Base-by-base conservation (phyloP, 2,797 vertebrate genomes). In the Gouania willdenowi region DNA sequence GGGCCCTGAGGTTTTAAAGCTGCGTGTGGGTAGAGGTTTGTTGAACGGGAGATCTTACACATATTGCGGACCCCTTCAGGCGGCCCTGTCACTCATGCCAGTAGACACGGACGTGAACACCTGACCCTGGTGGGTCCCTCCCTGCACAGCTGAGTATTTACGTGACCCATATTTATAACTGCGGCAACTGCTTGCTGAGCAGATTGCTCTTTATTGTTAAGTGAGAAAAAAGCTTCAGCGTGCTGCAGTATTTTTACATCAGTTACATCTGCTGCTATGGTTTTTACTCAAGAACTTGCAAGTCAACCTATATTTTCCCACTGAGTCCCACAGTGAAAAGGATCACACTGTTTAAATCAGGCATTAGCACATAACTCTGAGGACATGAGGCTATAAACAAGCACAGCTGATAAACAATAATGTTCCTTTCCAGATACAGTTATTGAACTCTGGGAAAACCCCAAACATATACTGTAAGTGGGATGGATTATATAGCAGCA, bases 71-170 rank as follows among this genome's bases (percentile, higher is more conserved):
- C 26, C 61, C 18, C 25, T 49, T 59, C 91, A 90, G 79, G 69
- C 64, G 91, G 57, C 60, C 41, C 37, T 50, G 84, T 90, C 91
- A 84, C 49, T 91, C 90, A 91, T 32, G 75, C 38, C 29, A 5
- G 0, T 20, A 21, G 32, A 32, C 52, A 53, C 52, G 53, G 41
- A 35, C 9, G 20, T 42, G 39, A 72, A 65, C 59, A 77, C 74
- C 64, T 54, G 71, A 79, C 74, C 68, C 65, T 41, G 7, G 0
- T n/a, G 11, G 43, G 56, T 43, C 27, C 30, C 32, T 66, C 47
- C 66, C 61, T 45, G 70, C 87, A 87, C 89, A 93, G 91, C 90
- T 93, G 91, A 79, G 66, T 80, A 87, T 91, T 90, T 89, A 85
- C 31, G 41, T 61, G 49, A 35, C 71, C 81, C 89, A 72, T 81